Base-by-base conservation (phyloP, 1,140 invertebrate genomes). In the Harpegnathos saltator region DNA sequence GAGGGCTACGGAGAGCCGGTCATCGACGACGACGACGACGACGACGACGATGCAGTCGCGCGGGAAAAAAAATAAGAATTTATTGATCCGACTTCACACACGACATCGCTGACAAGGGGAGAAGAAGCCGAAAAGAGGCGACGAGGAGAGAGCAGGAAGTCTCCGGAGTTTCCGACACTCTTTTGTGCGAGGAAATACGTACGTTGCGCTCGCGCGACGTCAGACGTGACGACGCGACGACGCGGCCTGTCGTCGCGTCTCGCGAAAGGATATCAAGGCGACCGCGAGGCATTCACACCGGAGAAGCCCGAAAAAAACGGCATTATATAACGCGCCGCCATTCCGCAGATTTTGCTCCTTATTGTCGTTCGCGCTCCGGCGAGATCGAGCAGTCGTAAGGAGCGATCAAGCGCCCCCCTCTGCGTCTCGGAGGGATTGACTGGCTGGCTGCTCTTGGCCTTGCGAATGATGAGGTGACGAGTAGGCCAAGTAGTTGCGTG, bases 181-280 rank as follows among this genome's bases (percentile, higher is more conserved):
- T 62, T 74, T 82, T 82, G 78, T 74, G 56, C 69, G 69, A 38
- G 69, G 63, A 74, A 74, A 82, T 85, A n/a, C n/a, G 24, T 82
- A 80, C 65, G 75, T 71, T 19, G 24, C 65, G 65, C n/a, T 71
- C 75, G 29, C 75, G 29, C 56, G 56, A 71, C 26, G 17, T 75
- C 14, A 85, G 52, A 65, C 69, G 54, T 58, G 69, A 82, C 24
- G 26, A 68, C 71, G 56, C n/a, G 33, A 82, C 24, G 26, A 68
- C 71, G 56, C n/a, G 33, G 63, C 83, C 50, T 14, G 11, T 33
- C 19, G 11, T 33, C 38, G 50, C 50, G 24, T 33, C 38, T 58
- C 50, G 24, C 59, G 33, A 82, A 68, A 72, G 33, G 50, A 82
- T 85, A 82, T 69, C 68, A 52, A 15, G 58, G 3, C 14, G 44